phyloP scores from a whole-genome alignment of 2,113 vertebrate genomes.

The Chascanopsetta lugubris region DNA sequence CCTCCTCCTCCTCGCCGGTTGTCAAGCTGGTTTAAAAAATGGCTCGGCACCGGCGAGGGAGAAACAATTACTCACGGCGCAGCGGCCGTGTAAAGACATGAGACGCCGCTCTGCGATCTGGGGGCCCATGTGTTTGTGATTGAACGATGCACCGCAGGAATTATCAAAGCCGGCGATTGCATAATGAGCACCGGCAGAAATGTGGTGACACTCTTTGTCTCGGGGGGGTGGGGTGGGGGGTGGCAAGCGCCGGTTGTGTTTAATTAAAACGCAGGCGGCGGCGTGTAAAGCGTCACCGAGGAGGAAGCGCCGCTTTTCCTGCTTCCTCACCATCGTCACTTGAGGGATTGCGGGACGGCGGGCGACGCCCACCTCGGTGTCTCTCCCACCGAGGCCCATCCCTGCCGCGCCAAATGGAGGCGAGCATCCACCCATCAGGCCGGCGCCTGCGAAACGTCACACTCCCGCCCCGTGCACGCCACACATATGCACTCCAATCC shows the following conservation, averaged over 20 bases:
- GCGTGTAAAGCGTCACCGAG: too few relatives aligned
- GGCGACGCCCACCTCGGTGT: too few relatives aligned
- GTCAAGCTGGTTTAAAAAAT: constrained; percentile 78
- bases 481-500: constrained; percentile 45
- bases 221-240: too few relatives aligned
- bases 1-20: constrained; percentile 57
- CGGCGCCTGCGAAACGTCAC: constrained; percentile 64
- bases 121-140: constrained; percentile 74
- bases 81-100: constrained; percentile 66
- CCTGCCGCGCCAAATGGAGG: constrained; percentile 78
- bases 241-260: constrained; percentile 45
- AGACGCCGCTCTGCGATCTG: constrained; percentile 64
- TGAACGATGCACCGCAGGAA: constrained; percentile 68
- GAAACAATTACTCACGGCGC: constrained; percentile 76
- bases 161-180: constrained; percentile 73
- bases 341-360: too few relatives aligned
- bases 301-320: too few relatives aligned
- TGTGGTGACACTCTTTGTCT: constrained; percentile 63
- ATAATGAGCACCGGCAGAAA: constrained; percentile 68
- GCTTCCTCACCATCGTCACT: too few relatives aligned
- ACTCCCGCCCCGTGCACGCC: constrained; percentile 32
- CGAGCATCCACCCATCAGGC: constrained; percentile 49
- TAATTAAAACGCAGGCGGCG: constrained; percentile 57
- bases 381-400: too few relatives aligned
- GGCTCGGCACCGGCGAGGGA: constrained; percentile 61